Evolutionary conservation across 2,888 invertebrate genomes (phyloP), one percentile per base, ranked within the genome.

Genomic region (Lapara coniferarum): DNA sequence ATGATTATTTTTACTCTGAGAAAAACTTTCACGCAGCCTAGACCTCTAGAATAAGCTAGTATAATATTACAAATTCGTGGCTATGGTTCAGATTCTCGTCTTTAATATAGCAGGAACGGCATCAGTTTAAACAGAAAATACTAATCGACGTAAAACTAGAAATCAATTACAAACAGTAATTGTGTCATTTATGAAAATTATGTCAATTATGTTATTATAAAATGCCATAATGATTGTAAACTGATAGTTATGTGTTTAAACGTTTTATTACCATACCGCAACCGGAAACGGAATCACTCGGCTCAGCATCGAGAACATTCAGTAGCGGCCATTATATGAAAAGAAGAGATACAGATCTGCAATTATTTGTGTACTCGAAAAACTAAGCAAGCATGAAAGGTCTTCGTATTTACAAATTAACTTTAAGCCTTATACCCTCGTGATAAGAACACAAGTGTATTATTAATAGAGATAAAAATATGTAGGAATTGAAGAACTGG

Each of bases 401-500:
- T 63, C 63, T 63, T 12, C 19, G 63, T 19, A 13, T 63, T 46
- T 49, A 63, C 46, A 19, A 19, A n/a, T 44, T 19, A 46, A 63
- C 13, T 63, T 49, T 49, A 25, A 46, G 25, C 63, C 63, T 49
- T 63, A 63, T 19, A 10, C 19, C 49, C 13, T 19, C 13, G 63
- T 46, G 19, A 63, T 63, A 63, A 13, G 49, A 63, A 13, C 19
- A 19, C 7, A 46, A 37, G 44, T 57, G 58, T n/a, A n/a, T 37
- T 58, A 46, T 59, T 44, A 59, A 44, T 46, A 19, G 8, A 19
- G 10, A 16, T 63, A 19, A 25, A 63, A 49, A 63, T 63, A 49
- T 63, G 5, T 49, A 63, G 63, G 63, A 63, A 63, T 63, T 19
- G 46, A 63, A 63, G 49, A 53, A 44, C 66, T 66, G 66, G 66